Evolutionary conservation across 30 jellyfish, hydroid and myxozoan genomes (phyloP), one percentile per base, ranked within the genome.

Genomic region (Turritopsis rubra): DNA sequence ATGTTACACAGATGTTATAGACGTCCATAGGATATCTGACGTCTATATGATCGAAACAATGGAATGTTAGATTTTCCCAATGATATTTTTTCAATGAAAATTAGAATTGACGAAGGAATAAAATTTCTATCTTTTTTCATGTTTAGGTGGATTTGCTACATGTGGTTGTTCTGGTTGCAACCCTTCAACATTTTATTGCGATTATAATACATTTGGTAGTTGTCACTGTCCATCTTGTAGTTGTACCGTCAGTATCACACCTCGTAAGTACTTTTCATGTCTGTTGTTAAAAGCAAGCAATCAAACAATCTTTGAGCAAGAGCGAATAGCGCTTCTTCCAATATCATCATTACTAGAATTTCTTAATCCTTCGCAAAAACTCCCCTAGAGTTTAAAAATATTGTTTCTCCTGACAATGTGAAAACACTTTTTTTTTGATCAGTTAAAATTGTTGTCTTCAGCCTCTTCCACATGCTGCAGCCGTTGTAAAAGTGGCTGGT

Each of bases 401-500:
- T 41, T 41, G 60, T 41, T 41, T 3, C 60, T 41, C 9, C 5
- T 41, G 60, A 41, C 5, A 41, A 13, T 41, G 60, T n/a, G n/a
- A n/a, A n/a, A n/a, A 23, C 0, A 0, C 73, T 23, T 60, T 27
- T 68, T 68, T 7, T 7, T 68, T 19, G 17, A 21, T 26, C 30
- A 68, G 0, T 68, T 7, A 0, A 0, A 1, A 68, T 74, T 74
- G 24, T 41, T 21, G 7, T 23, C 16, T 74, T 74, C 23, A 74
- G 82, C 65, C 0, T 74, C 65, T 9, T 13, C 17, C 13, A 74
- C 65, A 23, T 74, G 82, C 23, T 74, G 82, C 17, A 25, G 29
- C 76, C 7, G 8, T 19, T 74, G 65, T 74, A 74, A 26, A 74
- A 21, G 20, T 29, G 82, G 82, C 7, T 74, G 82, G 82, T 74